Evolutionary conservation across 2,113 vertebrate species (phyloP).

Genomic region (Regulus satrapa): DNA sequence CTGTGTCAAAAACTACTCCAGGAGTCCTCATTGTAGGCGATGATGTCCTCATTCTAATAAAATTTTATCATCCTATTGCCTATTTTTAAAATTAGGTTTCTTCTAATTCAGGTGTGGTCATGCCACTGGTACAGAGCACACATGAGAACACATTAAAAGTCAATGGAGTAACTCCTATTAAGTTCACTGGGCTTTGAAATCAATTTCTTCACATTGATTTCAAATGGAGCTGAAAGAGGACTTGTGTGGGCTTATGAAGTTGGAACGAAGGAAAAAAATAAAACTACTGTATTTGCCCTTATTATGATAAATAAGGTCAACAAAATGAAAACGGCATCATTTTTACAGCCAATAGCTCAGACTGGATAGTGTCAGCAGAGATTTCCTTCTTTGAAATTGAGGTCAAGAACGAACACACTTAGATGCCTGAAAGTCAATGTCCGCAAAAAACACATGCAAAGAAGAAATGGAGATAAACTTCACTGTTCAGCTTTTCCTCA

Average conservation of each 20-base stretch:
- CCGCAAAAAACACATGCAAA: neutral
- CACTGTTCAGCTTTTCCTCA: neutral
- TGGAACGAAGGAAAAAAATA: neutral
- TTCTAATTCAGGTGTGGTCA: neutral
- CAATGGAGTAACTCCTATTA: neutral
- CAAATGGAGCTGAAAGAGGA: slow-evolving; percentile 13
- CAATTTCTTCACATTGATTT: slow-evolving; percentile 20
- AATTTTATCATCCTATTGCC: neutral
- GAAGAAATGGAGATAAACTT: neutral
- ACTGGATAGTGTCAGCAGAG: neutral
- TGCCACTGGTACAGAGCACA: neutral
- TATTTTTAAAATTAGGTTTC: neutral
- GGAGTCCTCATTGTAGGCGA: neutral
- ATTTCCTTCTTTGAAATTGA: neutral
- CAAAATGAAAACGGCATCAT: neutral
- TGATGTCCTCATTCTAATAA: neutral
- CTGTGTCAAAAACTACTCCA: neutral
- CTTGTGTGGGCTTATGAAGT: neutral
- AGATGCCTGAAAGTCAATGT: neutral
- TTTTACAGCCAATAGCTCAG: neutral
- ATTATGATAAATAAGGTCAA: slow-evolving; percentile 7
- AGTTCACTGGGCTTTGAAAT: slow-evolving; percentile 27
- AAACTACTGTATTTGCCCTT: neutral
- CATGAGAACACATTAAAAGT: neutral
- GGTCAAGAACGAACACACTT: neutral